Base-by-base conservation (phyloP, 2,797 vertebrate genomes). In the Lepilemur septentrionalis region DNA sequence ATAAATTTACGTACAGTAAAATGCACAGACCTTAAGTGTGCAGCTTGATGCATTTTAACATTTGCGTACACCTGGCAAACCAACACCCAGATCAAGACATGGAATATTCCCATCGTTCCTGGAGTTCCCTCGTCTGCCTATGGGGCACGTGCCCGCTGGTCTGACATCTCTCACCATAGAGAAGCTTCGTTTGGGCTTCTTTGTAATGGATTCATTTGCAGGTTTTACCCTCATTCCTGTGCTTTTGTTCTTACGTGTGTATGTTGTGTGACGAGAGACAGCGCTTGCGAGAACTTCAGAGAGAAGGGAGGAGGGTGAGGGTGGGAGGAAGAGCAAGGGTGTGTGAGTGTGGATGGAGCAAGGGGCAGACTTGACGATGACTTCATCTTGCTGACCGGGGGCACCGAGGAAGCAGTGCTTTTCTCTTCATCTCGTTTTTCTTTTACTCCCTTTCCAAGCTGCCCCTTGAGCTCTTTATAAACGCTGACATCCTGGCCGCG, bases 401-500 rank as follows among this genome's bases (percentile, higher is more conserved):
- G 18, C 48, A 32, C 1, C 2, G 59, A 89, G 41, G 72, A 72
- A 93, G 35, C 7, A 0, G 10, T 41, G 43, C 48, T 73, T 88
- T 94, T 69, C 38, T 67, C 81, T 96, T 70, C 2, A 0, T 46
- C 57, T 43, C 84, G 32, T 61, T 72, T 48, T 14, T 28, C 3
- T 32, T 7, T 46, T 52, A 28, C 20, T 73, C 41, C 48, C 72
- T 82, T 93, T 67, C 73, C 87, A 86, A 52, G 88, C 76, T 7
- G 4, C 48, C 73, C 59, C 52, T 75, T 43, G 72, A 72, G 94
- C 79, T 91, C 96, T 93, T 89, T 83, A 73, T 83, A 86, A 84
- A 92, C 81, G 28, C 38, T 2, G 10, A 50, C 6, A 0, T 81
- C 52, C 92, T 95, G 91, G 89, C 85, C 0, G 17, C 85, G 17